phyloP scores from a whole-genome alignment of 2,888 invertebrate genomes.

The Shargacucullia verbasci region DNA sequence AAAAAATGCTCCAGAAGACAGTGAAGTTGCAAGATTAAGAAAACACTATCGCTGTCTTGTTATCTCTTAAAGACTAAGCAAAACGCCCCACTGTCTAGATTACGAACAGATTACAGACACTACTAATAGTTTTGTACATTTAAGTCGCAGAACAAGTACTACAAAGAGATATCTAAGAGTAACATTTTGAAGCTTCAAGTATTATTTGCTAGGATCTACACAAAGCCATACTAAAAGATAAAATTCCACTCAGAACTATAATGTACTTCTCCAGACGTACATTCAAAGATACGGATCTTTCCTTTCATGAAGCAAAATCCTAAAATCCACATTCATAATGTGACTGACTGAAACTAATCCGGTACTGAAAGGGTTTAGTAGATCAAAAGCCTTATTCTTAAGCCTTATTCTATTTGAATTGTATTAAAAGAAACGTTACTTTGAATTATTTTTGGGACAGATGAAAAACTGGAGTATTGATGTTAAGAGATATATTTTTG shows the following conservation, averaged over 20 bases:
- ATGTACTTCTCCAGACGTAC: conserved; percentile 8
- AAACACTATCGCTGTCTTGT: conserved; percentile 15
- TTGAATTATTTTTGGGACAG: not conserved
- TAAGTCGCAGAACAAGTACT: not conserved
- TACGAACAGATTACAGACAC: conserved; percentile 9
- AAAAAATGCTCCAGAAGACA: not conserved
- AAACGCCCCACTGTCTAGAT: conserved; percentile 13
- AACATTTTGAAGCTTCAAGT: not conserved
- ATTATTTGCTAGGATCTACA: conserved; percentile 1
- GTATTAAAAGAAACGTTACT: too few species aligned
- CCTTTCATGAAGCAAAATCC: conserved; percentile 24
- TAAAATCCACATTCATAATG: conserved; percentile 29
- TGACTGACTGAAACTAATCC: conserved; percentile 25
- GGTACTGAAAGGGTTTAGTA: conserved; percentile 26
- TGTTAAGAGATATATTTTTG: too few species aligned
- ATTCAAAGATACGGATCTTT: conserved; percentile 30
- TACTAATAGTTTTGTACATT: conserved; percentile 1
- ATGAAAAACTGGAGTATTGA: not conserved
- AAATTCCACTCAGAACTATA: conserved; percentile 7
- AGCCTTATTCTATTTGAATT: not conserved
- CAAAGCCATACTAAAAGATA: conserved; percentile 19
- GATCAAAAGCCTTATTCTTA: conserved; percentile 24
- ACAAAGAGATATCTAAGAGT: not conserved
- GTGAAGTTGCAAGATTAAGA: conserved; percentile 17
- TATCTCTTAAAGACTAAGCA: conserved; percentile 30